Conservation (phyloP, 2,888 invertebrate species). For the Philonicus albiceps region DNA sequence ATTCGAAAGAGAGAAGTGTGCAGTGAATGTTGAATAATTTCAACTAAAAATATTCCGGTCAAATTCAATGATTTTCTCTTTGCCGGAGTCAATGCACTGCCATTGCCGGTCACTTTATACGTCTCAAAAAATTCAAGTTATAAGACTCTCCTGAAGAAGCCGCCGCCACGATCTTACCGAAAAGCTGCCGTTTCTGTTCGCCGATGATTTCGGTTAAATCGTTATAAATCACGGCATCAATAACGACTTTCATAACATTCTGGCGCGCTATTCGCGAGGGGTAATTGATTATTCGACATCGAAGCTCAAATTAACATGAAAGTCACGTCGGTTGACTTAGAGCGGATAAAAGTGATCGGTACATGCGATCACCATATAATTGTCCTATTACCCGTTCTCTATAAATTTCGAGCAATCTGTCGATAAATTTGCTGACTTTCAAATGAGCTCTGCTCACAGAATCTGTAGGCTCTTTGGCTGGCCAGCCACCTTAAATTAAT, state of each 20-base stretch:
- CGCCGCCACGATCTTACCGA: neutral
- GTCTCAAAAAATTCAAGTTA: neutral
- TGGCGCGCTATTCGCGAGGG: neutral
- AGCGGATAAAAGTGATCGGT: neutral
- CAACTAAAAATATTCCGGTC: neutral
- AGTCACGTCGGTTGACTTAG: neutral
- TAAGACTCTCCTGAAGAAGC: neutral
- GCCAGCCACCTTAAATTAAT: conserved; percentile 19
- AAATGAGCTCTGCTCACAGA: neutral
- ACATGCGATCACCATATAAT: conserved; percentile 16
- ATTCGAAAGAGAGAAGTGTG: neutral
- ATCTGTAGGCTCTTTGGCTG: neutral
- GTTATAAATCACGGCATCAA: neutral
- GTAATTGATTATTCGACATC: conserved; percentile 25
- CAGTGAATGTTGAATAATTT: neutral
- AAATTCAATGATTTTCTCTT: neutral
- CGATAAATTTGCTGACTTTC: conserved; percentile 34
- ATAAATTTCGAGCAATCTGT: neutral
- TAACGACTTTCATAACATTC: neutral
- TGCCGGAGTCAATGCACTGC: neutral
- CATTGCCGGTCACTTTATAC: neutral
- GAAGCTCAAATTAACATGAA: neutral
- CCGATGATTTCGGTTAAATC: neutral
- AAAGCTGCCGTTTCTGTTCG: neutral
- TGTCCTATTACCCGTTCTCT: conserved; percentile 18